Percentiles rank a stretch among this genome's conserved stretches.
Conservation (phyloP, 2,888 invertebrate genomes). For the Macaria notata region DNA sequence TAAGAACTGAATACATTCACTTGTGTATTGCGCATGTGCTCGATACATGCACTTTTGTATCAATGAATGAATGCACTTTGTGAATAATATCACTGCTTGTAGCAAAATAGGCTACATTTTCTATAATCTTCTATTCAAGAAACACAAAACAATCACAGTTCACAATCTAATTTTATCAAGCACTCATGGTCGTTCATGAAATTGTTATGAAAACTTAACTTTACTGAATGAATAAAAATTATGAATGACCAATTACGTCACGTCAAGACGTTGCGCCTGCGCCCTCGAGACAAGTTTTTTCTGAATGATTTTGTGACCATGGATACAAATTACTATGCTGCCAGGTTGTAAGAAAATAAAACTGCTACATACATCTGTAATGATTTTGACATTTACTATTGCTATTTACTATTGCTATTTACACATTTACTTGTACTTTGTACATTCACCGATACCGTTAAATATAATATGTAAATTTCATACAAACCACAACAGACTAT, state of each 20-base stretch:
- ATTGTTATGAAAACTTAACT: constrained; percentile 59
- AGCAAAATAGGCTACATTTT: constrained; percentile 28
- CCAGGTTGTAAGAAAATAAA: too few relatives aligned
- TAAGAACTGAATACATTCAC: constrained; percentile 49
- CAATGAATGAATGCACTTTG: constrained; percentile 75
- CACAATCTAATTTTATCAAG: constrained; percentile 32
- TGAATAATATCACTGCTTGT: constrained; percentile 39
- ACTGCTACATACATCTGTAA: too few relatives aligned
- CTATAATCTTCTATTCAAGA: constrained; percentile 4
- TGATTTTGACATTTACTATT: too few relatives aligned
- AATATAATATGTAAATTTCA: too few relatives aligned
- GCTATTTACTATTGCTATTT: too few relatives aligned
- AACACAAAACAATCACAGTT: constrained; percentile 14
- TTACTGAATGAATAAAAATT: constrained; percentile 77
- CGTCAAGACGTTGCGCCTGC: constrained; percentile 75
- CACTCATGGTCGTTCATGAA: constrained; percentile 55
- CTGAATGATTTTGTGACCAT: too few relatives aligned
- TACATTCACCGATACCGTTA: too few relatives aligned
- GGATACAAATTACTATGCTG: too few relatives aligned
- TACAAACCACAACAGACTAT: too few relatives aligned
- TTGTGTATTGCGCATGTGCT: constrained; percentile 74
- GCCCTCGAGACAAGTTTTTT: constrained; percentile 31
- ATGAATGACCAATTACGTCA: constrained; percentile 82
- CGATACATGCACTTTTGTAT: constrained; percentile 64
- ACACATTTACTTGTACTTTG: too few relatives aligned